Conservation (phyloP, 37 sponge, comb jelly and placozoan species). For the Ianthella basta region DNA sequence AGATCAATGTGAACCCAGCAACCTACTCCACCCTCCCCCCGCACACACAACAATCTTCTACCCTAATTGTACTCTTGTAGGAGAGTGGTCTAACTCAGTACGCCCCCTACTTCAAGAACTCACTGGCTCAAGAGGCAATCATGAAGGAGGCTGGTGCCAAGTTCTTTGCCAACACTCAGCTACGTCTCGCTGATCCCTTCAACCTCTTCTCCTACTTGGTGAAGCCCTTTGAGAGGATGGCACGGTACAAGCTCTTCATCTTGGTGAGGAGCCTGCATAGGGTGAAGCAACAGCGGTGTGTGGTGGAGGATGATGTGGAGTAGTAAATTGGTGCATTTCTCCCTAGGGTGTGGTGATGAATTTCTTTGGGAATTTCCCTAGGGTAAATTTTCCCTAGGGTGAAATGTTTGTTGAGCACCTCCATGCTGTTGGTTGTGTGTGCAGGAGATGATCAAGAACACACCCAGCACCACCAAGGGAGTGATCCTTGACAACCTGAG, state of each 20-base stretch:
- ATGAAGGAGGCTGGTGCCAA: constrained; percentile 61
- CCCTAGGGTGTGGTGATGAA: not conserved
- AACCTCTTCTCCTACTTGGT: constrained; percentile 55
- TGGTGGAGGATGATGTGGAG: not conserved
- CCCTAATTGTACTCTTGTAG: not conserved
- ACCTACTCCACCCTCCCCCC: no score
- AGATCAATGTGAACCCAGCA: not conserved
- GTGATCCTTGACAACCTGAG: constrained; percentile 22
- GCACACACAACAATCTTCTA: constrained; percentile 34
- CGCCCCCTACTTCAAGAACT: constrained; percentile 85
- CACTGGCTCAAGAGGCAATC: constrained; percentile 67
- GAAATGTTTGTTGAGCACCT: not conserved
- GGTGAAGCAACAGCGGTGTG: not conserved
- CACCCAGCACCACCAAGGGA: not conserved
- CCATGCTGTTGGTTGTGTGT: not conserved
- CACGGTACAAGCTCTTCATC: constrained; percentile 77
- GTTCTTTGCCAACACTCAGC: constrained; percentile 72
- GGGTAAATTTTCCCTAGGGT: not conserved
- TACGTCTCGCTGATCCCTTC: constrained; percentile 51
- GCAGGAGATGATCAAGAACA: constrained; percentile 32
- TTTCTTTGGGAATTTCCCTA: no score
- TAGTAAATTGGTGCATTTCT: not conserved
- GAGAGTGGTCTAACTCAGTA: constrained; percentile 50
- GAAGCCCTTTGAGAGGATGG: constrained; percentile 79
- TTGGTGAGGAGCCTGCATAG: constrained; percentile 41